These are phyloP conservation scores for Leucoraja erinaceus DNA, from an alignment of 2,113 vertebrate species.

Conservation along the genomic window DNA sequence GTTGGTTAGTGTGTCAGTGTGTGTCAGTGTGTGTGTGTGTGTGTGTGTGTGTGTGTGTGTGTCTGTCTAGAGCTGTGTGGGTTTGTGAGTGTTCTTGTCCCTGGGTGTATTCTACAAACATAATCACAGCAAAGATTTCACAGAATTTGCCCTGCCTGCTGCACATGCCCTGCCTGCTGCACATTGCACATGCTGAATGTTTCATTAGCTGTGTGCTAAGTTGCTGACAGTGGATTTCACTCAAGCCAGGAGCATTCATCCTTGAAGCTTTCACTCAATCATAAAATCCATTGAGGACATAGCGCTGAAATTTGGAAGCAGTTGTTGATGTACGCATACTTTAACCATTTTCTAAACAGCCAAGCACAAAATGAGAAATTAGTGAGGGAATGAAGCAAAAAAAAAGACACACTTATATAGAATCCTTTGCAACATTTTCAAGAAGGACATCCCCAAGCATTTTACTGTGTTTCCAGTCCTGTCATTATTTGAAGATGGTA, in stretches of 20 bases:
- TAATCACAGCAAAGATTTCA: neutral
- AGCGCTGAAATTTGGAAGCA: neutral
- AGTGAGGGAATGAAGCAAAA: neutral
- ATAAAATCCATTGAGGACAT: neutral
- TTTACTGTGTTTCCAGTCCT: too few species aligned
- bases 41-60: too few species aligned
- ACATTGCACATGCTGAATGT: neutral
- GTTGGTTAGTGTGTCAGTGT: too few species aligned
- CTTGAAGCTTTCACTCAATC: constrained; percentile 28
- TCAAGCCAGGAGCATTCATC: neutral
- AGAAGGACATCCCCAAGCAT: too few species aligned
- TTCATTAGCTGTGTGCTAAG: neutral
- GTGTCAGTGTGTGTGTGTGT: too few species aligned
- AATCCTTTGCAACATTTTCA: too few species aligned
- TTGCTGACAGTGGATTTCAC: neutral
- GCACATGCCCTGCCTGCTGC: neutral
- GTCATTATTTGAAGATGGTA: too few species aligned
- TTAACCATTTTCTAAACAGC: neutral
- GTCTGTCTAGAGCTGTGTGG: too few species aligned
- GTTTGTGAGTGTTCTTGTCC: too few species aligned
- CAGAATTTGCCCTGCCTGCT: neutral
- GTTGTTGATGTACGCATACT: neutral
- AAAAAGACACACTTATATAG: neutral
- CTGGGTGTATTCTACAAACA: neutral
- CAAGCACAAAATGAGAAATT: neutral